Conservation (phyloP, 2,113 vertebrate species). For the Pitta sordida region DNA sequence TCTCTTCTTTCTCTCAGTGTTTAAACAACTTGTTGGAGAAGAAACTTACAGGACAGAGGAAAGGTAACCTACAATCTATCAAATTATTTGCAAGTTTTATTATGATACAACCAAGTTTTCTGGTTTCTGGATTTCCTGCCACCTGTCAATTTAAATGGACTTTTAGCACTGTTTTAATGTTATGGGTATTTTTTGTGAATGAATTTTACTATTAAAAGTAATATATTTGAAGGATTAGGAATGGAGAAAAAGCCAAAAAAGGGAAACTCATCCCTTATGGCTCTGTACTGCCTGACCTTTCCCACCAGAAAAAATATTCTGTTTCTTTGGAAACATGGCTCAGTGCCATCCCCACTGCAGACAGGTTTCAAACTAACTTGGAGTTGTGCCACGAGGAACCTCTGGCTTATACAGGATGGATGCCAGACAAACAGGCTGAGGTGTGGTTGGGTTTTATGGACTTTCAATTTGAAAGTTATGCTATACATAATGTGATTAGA, state of each 20-base stretch:
- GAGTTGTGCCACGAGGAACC: slow-evolving; percentile 15
- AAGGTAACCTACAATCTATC: background rate
- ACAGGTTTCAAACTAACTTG: slow-evolving; percentile 60
- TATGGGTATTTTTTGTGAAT: slow-evolving; percentile 46
- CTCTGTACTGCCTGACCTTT: slow-evolving; percentile 54
- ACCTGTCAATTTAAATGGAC: slow-evolving; percentile 13
- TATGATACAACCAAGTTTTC: slow-evolving; percentile 3
- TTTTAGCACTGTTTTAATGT: slow-evolving; percentile 24
- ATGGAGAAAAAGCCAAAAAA: background rate
- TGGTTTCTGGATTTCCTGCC: background rate
- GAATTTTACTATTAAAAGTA: slow-evolving; percentile 49
- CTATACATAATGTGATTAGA: slow-evolving; percentile 67
- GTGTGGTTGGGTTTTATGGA: slow-evolving; percentile 59
- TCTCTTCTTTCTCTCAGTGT: background rate
- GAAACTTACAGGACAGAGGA: background rate
- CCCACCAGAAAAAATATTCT: slow-evolving; percentile 60
- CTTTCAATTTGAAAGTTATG: slow-evolving; percentile 61
- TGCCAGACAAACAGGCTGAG: slow-evolving; percentile 64
- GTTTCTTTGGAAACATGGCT: slow-evolving; percentile 54
- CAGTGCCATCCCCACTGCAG: slow-evolving; percentile 32
- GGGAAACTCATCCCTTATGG: slow-evolving; percentile 5
- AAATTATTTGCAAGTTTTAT: slow-evolving; percentile 28
- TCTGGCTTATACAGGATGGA: slow-evolving; percentile 38
- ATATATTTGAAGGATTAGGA: background rate
- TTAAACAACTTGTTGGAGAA: background rate